Percentiles rank a stretch among this genome's conserved stretches.
Conservation (phyloP, 1,140 invertebrate genomes). For the Marisa cornuarietis region DNA sequence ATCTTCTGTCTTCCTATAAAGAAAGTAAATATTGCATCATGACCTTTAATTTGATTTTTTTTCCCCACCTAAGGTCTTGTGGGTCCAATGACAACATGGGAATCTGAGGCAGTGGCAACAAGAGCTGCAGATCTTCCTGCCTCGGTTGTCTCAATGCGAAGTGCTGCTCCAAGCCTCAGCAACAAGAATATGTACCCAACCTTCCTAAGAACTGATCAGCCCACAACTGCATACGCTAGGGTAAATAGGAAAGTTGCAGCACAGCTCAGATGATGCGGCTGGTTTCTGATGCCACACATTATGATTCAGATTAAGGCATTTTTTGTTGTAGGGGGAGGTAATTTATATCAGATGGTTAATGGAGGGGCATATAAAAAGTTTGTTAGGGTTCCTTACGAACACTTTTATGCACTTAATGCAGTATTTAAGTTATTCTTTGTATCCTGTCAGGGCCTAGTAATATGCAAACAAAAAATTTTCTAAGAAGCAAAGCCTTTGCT, state of each 20-base stretch:
- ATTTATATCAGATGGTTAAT: not conserved
- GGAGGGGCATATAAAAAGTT: too few relatives aligned
- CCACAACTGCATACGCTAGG: conserved; percentile 26
- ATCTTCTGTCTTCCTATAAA: not conserved
- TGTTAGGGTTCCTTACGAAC: too few relatives aligned
- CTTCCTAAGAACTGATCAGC: conserved; percentile 42
- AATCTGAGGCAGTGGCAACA: conserved; percentile 29
- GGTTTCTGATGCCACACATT: not conserved
- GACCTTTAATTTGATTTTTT: conserved; percentile 2
- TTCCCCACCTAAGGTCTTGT: conserved; percentile 39
- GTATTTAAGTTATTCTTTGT: not conserved
- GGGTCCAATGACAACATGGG: conserved; percentile 32
- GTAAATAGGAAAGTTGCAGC: conserved; percentile 26
- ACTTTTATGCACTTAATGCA: not conserved
- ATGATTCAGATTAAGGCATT: not conserved
- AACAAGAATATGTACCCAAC: conserved; percentile 45
- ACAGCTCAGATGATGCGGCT: not conserved
- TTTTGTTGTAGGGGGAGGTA: not conserved
- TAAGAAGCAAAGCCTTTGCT: not conserved
- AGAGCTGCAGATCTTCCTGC: conserved; percentile 28
- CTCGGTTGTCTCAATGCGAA: conserved; percentile 34
- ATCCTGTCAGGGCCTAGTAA: not conserved
- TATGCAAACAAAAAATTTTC: not conserved
- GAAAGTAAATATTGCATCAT: not conserved
- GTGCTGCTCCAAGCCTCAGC: conserved; percentile 32